Evolutionary conservation across 2,113 vertebrate species (phyloP), one percentile per base, ranked within the genome.

Genomic region (Phalacrocorax brasilianus): DNA sequence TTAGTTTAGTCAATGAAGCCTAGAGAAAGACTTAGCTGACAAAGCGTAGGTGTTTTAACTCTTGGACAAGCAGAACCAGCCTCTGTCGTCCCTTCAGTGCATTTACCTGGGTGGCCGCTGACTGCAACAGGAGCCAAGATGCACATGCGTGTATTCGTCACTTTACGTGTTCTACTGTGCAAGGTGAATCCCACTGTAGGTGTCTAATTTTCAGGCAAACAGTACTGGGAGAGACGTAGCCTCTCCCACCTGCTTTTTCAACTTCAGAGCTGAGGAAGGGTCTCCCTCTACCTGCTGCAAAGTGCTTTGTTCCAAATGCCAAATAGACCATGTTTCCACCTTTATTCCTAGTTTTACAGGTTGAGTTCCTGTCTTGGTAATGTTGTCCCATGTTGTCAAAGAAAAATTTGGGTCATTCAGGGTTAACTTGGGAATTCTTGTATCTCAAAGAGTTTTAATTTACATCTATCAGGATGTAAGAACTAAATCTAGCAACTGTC

Each of bases 381-480:
- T 28, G 5, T 17, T 55, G 9, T 40, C 18, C 20, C 61, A 40
- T 4, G 14, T 9, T 47, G 13, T 35, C 40, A 70, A 82, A 76
- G 10, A 30, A 63, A 40, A 81, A 21, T 4, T 14, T 53, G 21
- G 4, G 4, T 26, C 12, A 3, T 35, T 63, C 9, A 35, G 19
- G 33, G 85, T 61, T 65, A 45, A 22, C 2, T 53, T 38, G 5
- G 21, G 15, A 6, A 70, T 61, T 6, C 11, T 32, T 45, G 1
- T 68, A 50, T 14, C 47, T 73, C 53, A 28, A 11, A 53, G 11
- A 9, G 3, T 6, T 56, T 94, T 50, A 23, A 38, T 42, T 62
- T 73, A 3, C 8, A n/a, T 11, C 58, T 33, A 16, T 16, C 10
- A 38, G n/a, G 18, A 47, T 0, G 0, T 28, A 47, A 91, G 32